Evolutionary conservation across 2,888 invertebrate genomes (phyloP), one percentile per base, ranked within the genome.

Genomic region (Branchipolynoe longqiensis): DNA sequence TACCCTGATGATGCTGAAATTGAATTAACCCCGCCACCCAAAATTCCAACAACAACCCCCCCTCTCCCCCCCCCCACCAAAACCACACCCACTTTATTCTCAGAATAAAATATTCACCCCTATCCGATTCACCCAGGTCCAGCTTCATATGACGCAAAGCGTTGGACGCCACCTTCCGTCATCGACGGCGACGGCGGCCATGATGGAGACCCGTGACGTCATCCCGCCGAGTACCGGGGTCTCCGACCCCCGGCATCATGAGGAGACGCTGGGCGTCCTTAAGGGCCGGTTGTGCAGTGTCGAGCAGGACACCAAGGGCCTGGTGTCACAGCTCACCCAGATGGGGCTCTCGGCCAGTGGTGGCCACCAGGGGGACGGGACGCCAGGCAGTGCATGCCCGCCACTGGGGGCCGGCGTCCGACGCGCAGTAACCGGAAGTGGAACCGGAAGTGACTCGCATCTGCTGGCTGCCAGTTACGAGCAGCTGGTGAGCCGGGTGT

Each of bases 401-500:
- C 25, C 62, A n/a, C 12, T 31, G 12, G 4, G 28, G 54, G 4
- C 14, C 28, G 31, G 3, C 81, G 18, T 54, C 81, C 18, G 33
- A 58, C 6, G 8, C 38, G 1, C 59, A 36, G 4, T 58, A 56
- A 33, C 56, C 28, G 82, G 36, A 56, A 22, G 38, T 38, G 4
- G 40, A 14, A 18, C 22, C n/a, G n/a, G 31, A 4, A 64, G 2
- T 6, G 69, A 69, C 69, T 18, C 33, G 4, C 12, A 38, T 4
- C 14, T 38, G 3, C 69, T 69, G 36, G 69, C 82, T 1, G 56
- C 62, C 62, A 86, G 85, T 73, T 87, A 88, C 56, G 87, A 88
- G 33, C 38, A 22, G n/a, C 41, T 87, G 22, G 87, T 88, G 36
- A 78, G 85, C 2, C 40, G 92, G 58, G 90, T 92, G 58, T 92